Evolutionary conservation across 2,888 invertebrate species (phyloP).

Genomic region (Dione vanillae): DNA sequence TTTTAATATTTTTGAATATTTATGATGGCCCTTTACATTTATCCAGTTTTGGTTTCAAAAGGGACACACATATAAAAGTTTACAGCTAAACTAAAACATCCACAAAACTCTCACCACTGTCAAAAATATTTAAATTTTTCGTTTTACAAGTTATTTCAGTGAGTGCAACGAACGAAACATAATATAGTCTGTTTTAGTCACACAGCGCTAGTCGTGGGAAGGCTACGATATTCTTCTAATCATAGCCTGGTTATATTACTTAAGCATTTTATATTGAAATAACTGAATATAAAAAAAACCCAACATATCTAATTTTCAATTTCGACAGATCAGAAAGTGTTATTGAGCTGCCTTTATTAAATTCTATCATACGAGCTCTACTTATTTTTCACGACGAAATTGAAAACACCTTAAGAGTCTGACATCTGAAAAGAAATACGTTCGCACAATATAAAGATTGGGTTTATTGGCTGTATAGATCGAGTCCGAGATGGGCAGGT

Average conservation of each 20-base stretch:
- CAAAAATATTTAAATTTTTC: slow-evolving; percentile 63
- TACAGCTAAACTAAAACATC: slow-evolving; percentile 23
- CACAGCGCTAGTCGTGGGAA: slow-evolving; percentile 20
- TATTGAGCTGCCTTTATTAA: slow-evolving; percentile 72
- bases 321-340: slow-evolving; percentile 57
- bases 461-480: slow-evolving; percentile 69
- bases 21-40: background rate
- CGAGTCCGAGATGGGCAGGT: slow-evolving; percentile 62
- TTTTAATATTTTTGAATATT: background rate
- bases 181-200: slow-evolving; percentile 48
- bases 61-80: background rate
- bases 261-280: background rate
- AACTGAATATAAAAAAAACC: too few species aligned
- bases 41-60: background rate
- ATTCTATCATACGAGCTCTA: slow-evolving; percentile 59
- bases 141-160: slow-evolving; percentile 60
- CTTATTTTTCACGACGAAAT: slow-evolving; percentile 74
- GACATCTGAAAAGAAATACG: slow-evolving; percentile 58
- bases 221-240: slow-evolving; percentile 23
- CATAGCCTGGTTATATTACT: background rate
- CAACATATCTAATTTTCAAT: slow-evolving; percentile 69
- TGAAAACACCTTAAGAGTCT: slow-evolving; percentile 67
- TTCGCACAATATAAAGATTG: slow-evolving; percentile 76
- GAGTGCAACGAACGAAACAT: slow-evolving; percentile 52
- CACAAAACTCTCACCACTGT: slow-evolving; percentile 30